Percentiles rank a stretch among this genome's conserved stretches.
These are phyloP conservation scores for Trididemnum clinides DNA, from an alignment of 23 tunicate species.

Conservation along the genomic window DNA sequence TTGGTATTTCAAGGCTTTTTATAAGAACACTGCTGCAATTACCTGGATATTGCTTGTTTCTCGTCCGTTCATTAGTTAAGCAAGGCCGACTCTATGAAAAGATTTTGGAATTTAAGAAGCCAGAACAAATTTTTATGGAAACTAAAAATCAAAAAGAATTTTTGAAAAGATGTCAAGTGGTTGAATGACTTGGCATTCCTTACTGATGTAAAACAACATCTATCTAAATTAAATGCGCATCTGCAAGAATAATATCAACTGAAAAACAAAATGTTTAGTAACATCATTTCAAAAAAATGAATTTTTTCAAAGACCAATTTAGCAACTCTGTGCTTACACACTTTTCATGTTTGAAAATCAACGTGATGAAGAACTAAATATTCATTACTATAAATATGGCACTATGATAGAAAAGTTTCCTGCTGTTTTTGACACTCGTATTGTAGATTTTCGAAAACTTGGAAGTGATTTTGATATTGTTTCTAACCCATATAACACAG, in stretches of 20 bases:
- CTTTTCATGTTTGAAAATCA: too few species aligned
- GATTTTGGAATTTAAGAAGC: conserved; percentile 27
- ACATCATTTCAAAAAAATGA: neutral
- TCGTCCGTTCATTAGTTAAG: conserved; percentile 40
- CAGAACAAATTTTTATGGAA: conserved; percentile 30
- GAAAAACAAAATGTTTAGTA: conserved; percentile 9
- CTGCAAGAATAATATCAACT: conserved; percentile 21
- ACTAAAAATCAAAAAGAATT: conserved; percentile 31
- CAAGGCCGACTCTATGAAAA: too few species aligned
- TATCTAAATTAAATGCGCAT: neutral
- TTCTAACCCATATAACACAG: neutral
- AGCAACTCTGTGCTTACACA: too few species aligned
- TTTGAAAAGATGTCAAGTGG: too few species aligned
- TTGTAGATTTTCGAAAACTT: neutral
- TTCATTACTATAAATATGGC: neutral
- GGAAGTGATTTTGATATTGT: too few species aligned
- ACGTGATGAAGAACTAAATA: conserved; percentile 1
- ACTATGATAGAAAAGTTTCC: neutral
- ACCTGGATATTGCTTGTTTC: conserved; percentile 29
- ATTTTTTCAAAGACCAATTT: neutral
- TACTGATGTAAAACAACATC: neutral
- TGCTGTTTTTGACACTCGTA: neutral
- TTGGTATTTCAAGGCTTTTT: conserved; percentile 30
- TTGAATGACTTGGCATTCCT: too few species aligned
- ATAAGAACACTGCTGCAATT: conserved; percentile 8